Conservation (phyloP, 1,140 invertebrate species). For the Cydia strobilella region DNA sequence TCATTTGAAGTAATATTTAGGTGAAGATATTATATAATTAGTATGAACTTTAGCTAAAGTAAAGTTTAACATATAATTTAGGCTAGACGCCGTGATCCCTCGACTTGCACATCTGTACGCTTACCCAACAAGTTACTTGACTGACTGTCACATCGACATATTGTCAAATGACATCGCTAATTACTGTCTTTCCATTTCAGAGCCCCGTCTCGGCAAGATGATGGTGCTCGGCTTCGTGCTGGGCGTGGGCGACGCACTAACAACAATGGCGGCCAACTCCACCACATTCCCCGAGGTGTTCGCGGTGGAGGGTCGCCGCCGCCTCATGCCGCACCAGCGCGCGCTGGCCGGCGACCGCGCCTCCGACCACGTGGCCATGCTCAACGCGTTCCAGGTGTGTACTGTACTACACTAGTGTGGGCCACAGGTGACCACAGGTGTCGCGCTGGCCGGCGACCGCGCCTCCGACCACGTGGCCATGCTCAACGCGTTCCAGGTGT, state of each 20-base stretch:
- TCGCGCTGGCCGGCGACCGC: too few species aligned
- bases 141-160: too few species aligned
- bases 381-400: conserved; percentile 91
- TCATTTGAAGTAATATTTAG: too few species aligned
- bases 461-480: conserved; percentile 98
- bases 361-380: conserved; percentile 97
- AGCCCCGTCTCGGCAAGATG: conserved; percentile 97
- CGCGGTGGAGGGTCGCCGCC: conserved; percentile 83
- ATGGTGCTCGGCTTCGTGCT: conserved; percentile 93
- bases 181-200: conserved; percentile 59
- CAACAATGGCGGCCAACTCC: conserved; percentile 96
- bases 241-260: conserved; percentile 92
- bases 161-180: too few species aligned
- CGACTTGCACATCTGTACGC: too few species aligned
- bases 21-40: too few species aligned
- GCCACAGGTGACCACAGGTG: too few species aligned
- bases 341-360: conserved; percentile 91
- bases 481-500: conserved; percentile 87
- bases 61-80: too few species aligned
- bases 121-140: too few species aligned
- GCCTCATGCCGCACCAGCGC: conserved; percentile 88
- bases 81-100: too few species aligned
- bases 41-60: too few species aligned
- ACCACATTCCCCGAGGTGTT: conserved; percentile 96
- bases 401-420: too few species aligned